Conservation (phyloP, 1,140 invertebrate genomes). For the Drosophila arawakana region DNA sequence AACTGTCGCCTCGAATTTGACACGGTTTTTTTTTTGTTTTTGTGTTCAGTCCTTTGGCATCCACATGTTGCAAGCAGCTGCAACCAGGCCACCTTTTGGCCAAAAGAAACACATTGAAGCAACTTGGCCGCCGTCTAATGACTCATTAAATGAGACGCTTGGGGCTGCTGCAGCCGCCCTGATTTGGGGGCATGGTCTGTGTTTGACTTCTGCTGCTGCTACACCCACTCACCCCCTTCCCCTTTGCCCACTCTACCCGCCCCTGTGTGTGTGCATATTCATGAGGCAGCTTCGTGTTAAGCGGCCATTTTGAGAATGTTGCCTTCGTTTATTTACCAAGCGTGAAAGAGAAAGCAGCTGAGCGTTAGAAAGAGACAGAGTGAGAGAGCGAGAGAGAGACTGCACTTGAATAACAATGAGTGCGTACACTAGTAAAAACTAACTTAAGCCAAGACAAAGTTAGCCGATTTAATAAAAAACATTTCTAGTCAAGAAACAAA, state of each 20-base stretch:
- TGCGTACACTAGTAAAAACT: constrained; percentile 3
- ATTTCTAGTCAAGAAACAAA: too few relatives aligned
- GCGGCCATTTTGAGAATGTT: constrained; percentile 77
- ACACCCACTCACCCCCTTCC: too few relatives aligned
- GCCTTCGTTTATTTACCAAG: constrained; percentile 61
- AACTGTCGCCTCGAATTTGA: constrained; percentile 74
- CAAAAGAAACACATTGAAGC: constrained; percentile 1
- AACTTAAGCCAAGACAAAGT: too few relatives aligned
- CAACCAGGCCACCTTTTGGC: constrained; percentile 46
- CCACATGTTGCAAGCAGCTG: constrained; percentile 14
- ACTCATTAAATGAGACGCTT: constrained; percentile 78
- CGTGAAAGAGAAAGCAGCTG: neutral
- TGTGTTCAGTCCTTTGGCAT: neutral
- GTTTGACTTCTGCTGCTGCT: neutral
- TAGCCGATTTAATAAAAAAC: too few relatives aligned
- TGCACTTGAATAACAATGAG: constrained; percentile 59
- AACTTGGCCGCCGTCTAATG: constrained; percentile 56
- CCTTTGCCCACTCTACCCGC: too few relatives aligned
- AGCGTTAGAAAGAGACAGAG: neutral
- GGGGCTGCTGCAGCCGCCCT: constrained; percentile 35
- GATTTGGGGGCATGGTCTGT: constrained; percentile 25
- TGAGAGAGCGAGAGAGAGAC: neutral
- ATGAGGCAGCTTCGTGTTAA: constrained; percentile 78
- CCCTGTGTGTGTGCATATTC: constrained; percentile 67
- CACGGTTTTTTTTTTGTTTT: constrained; percentile 52